A percentile compares a stretch with the other conserved stretches of the same genome.
Evolutionary conservation across 2,888 invertebrate genomes (phyloP).

Genomic region (Hirtodrosophila cameraria): DNA sequence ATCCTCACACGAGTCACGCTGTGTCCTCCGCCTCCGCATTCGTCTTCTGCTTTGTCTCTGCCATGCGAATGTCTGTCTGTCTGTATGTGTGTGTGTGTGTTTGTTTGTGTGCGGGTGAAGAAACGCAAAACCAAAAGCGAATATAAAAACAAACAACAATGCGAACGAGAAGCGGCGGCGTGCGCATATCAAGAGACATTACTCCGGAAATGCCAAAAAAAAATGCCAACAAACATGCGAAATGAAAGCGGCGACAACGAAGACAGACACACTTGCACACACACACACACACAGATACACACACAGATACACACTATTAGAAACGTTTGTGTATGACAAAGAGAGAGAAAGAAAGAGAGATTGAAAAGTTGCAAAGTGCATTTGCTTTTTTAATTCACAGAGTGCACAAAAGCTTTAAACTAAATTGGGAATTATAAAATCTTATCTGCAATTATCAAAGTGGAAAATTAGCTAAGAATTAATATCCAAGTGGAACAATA

Average conservation of each 20-base stretch:
- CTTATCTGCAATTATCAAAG: too few species aligned
- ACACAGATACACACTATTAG: slow-evolving; percentile 10
- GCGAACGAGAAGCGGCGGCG: slow-evolving; percentile 20
- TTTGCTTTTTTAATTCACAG: slow-evolving; percentile 10
- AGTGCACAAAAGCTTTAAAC: slow-evolving; percentile 5
- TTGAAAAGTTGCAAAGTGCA: slow-evolving; percentile 23
- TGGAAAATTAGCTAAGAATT: not conserved
- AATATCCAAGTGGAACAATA: not conserved
- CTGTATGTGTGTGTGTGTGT: not conserved
- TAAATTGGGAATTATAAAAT: not conserved
- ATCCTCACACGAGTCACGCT: slow-evolving; percentile 28
- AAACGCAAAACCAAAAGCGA: slow-evolving; percentile 54
- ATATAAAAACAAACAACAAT: slow-evolving; percentile 47
- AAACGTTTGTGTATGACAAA: slow-evolving; percentile 2
- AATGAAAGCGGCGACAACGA: slow-evolving; percentile 37
- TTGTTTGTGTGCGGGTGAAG: slow-evolving; percentile 42
- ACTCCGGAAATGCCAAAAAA: slow-evolving; percentile 81
- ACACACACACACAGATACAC: not conserved
- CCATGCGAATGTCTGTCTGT: not conserved
- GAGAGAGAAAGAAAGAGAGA: slow-evolving; percentile 14
- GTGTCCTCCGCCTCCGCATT: slow-evolving; percentile 9
- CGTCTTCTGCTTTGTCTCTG: not conserved
- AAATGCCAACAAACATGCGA: slow-evolving; percentile 53
- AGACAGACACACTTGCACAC: slow-evolving; percentile 11
- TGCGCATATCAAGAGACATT: slow-evolving; percentile 64